These are phyloP conservation scores for Pionites leucogaster DNA, from an alignment of 2,113 vertebrate species.

Conservation along the genomic window DNA sequence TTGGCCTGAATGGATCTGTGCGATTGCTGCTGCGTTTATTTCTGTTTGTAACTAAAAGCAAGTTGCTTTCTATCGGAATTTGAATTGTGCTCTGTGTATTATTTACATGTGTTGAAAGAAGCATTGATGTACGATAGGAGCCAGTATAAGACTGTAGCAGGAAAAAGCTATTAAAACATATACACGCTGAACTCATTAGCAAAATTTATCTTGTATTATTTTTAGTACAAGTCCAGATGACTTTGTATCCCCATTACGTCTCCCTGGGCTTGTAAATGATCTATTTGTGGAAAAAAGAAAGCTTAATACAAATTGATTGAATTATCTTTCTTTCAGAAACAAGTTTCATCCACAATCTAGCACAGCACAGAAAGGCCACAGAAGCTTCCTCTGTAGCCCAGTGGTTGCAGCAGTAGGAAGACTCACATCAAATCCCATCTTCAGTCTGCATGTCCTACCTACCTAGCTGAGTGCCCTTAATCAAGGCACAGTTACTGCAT, in stretches of 20 bases:
- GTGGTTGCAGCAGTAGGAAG: not conserved
- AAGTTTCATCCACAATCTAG: not conserved
- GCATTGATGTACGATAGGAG: not conserved
- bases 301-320: not conserved
- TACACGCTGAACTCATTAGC: slow-evolving; percentile 29
- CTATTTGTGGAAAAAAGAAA: not conserved
- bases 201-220: slow-evolving; percentile 50
- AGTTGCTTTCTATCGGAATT: slow-evolving; percentile 11
- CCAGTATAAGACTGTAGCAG: not conserved
- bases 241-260: slow-evolving; percentile 2
- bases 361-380: not conserved
- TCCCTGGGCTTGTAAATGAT: not conserved
- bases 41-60: slow-evolving; percentile 24
- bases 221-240: slow-evolving; percentile 40
- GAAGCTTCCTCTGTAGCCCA: not conserved
- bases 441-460: not conserved
- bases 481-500: not conserved
- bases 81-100: slow-evolving; percentile 31
- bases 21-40: not conserved
- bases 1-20: not conserved
- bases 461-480: not conserved
- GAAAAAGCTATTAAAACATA: slow-evolving; percentile 11
- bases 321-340: not conserved
- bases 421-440: not conserved
- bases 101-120: slow-evolving; percentile 42